Evolutionary conservation across 2,888 invertebrate genomes (phyloP).

Genomic region (Campopleginae sp.): DNA sequence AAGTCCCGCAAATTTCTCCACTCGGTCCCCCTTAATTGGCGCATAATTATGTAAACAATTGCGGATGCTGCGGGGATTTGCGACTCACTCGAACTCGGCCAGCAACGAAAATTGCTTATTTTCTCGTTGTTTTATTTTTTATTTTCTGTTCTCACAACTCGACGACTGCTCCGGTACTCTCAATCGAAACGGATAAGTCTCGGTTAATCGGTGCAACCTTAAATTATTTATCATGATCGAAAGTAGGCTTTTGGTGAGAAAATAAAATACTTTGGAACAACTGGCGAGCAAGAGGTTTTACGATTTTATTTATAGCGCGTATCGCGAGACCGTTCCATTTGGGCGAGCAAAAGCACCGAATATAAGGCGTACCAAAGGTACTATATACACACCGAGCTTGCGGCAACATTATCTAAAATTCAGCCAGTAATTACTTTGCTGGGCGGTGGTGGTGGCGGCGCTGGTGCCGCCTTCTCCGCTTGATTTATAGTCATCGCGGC

Average conservation of each 20-base stretch:
- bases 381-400: slow-evolving; percentile 78
- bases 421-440: slow-evolving; percentile 84
- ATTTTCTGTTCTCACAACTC: background rate
- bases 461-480: slow-evolving; percentile 73
- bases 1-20: slow-evolving; percentile 71
- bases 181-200: background rate
- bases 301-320: slow-evolving; percentile 68
- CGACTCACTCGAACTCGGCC: slow-evolving; percentile 18
- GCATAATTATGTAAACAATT: slow-evolving; percentile 82
- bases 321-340: slow-evolving; percentile 65
- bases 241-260: slow-evolving; percentile 13
- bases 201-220: background rate
- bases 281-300: slow-evolving; percentile 56
- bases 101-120: slow-evolving; percentile 35
- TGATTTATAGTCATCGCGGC: slow-evolving; percentile 84
- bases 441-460: slow-evolving; percentile 78
- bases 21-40: slow-evolving; percentile 80
- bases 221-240: slow-evolving; percentile 19
- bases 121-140: background rate
- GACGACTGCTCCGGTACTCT: background rate
- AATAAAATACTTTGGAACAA: slow-evolving; percentile 62
- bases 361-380: slow-evolving; percentile 55
- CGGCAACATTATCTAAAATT: slow-evolving; percentile 85
- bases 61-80: slow-evolving; percentile 66
- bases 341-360: slow-evolving; percentile 54